Evolutionary conservation across 2,888 invertebrate genomes (phyloP).

Genomic region (Stenurella melanura): DNA sequence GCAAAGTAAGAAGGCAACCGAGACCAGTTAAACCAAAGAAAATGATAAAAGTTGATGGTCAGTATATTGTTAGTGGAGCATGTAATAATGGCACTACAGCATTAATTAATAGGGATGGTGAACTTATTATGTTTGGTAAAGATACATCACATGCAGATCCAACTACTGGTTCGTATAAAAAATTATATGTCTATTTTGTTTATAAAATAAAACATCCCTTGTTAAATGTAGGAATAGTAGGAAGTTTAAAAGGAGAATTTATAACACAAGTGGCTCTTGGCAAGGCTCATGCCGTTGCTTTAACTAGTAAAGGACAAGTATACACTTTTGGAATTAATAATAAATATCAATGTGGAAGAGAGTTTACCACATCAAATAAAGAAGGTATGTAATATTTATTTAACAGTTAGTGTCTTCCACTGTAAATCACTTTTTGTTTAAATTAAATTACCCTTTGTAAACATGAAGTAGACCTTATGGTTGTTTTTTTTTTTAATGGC

Average conservation of each 20-base stretch:
- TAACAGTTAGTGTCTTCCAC: neutral
- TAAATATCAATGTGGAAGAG: slow-evolving; percentile 97
- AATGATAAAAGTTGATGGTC: slow-evolving; percentile 91
- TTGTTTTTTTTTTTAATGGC: too few species aligned
- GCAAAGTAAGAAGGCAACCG: slow-evolving; percentile 86
- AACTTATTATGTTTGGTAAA: slow-evolving; percentile 95
- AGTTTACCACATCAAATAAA: slow-evolving; percentile 79
- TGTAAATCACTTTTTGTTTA: neutral
- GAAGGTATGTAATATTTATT: slow-evolving; percentile 73
- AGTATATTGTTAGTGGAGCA: slow-evolving; percentile 87
- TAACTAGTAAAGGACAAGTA: slow-evolving; percentile 91
- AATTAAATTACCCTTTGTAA: too few species aligned
- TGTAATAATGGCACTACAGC: slow-evolving; percentile 97
- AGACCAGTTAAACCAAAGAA: slow-evolving; percentile 95
- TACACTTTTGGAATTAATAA: slow-evolving; percentile 98
- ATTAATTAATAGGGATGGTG: slow-evolving; percentile 92
- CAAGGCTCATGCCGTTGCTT: slow-evolving; percentile 95
- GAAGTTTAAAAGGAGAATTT: slow-evolving; percentile 70
- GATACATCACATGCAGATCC: slow-evolving; percentile 91
- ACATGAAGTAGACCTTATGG: too few species aligned
- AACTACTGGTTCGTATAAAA: slow-evolving; percentile 73
- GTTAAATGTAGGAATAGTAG: slow-evolving; percentile 67
- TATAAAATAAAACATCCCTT: neutral
- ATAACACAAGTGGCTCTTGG: slow-evolving; percentile 86
- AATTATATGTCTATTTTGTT: too few species aligned